phyloP scores from a whole-genome alignment of 2,888 invertebrate genomes.

The Cephus pygmeus region DNA sequence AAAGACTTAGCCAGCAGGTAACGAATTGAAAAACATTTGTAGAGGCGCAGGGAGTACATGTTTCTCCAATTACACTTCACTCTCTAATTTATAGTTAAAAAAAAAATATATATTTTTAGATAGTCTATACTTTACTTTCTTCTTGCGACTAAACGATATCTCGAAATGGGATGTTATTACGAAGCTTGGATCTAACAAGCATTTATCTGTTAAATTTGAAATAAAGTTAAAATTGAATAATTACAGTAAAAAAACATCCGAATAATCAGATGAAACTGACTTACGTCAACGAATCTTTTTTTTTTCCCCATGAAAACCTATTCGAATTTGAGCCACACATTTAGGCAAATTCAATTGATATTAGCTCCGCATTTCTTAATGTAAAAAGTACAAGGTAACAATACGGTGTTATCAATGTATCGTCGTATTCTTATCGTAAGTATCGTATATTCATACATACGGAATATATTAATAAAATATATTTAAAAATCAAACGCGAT shows the following conservation, averaged over 20 bases:
- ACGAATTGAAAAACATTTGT: not conserved
- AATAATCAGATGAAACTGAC: not conserved
- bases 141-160: not conserved
- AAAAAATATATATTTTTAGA: not conserved
- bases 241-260: not conserved
- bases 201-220: not conserved
- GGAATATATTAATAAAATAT: constrained; percentile 49
- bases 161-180: not conserved
- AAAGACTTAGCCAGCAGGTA: not conserved
- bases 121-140: not conserved
- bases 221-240: not conserved
- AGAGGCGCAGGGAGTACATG: not conserved
- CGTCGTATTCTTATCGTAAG: constrained; percentile 24
- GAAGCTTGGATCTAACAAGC: not conserved
- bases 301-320: constrained; percentile 10
- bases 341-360: constrained; percentile 42
- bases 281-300: not conserved
- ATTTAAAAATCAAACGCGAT: constrained; percentile 44
- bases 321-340: constrained; percentile 10
- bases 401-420: not conserved
- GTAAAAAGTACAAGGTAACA: constrained; percentile 1
- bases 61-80: not conserved
- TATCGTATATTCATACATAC: constrained; percentile 33
- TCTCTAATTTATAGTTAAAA: not conserved
- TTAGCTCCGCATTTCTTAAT: not conserved